A percentile compares a stretch with the other conserved stretches of the same genome.
These are phyloP conservation scores for Himalopsyche kuldschensis DNA, from an alignment of 2,888 invertebrate species.

Conservation along the genomic window DNA sequence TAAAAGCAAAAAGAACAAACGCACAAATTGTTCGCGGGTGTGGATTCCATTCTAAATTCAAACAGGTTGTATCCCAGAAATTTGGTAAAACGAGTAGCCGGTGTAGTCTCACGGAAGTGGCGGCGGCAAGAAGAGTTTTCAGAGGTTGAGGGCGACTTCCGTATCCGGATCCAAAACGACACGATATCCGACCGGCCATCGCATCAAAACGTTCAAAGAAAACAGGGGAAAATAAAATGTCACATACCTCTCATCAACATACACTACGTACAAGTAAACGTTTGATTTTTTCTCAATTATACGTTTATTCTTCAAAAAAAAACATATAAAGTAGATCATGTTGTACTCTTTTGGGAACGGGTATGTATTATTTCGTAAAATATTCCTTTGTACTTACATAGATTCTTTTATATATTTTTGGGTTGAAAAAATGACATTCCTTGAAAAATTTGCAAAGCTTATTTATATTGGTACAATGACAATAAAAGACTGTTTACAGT, in stretches of 20 bases:
- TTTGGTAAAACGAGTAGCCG: not conserved
- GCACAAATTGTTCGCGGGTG: not conserved
- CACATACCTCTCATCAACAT: not conserved
- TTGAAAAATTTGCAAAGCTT: too few relatives aligned
- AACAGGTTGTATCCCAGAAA: not conserved
- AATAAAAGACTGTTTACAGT: too few relatives aligned
- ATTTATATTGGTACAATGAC: too few relatives aligned
- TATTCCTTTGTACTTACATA: too few relatives aligned
- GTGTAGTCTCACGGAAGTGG: not conserved
- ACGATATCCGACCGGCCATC: not conserved
- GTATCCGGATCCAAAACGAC: not conserved
- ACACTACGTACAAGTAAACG: too few relatives aligned
- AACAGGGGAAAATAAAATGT: not conserved
- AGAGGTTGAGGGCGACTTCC: not conserved
- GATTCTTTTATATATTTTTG: too few relatives aligned
- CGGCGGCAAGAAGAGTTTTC: not conserved
- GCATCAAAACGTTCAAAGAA: not conserved
- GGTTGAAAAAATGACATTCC: too few relatives aligned
- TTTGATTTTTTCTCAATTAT: too few relatives aligned
- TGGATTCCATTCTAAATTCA: not conserved
- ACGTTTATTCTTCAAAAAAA: too few relatives aligned
- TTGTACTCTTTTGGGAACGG: too few relatives aligned
- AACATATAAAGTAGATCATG: too few relatives aligned
- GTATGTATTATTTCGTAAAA: too few relatives aligned
- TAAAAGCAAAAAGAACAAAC: not conserved